Conservation (phyloP, 2,888 invertebrate genomes). For the Euclidia mi region DNA sequence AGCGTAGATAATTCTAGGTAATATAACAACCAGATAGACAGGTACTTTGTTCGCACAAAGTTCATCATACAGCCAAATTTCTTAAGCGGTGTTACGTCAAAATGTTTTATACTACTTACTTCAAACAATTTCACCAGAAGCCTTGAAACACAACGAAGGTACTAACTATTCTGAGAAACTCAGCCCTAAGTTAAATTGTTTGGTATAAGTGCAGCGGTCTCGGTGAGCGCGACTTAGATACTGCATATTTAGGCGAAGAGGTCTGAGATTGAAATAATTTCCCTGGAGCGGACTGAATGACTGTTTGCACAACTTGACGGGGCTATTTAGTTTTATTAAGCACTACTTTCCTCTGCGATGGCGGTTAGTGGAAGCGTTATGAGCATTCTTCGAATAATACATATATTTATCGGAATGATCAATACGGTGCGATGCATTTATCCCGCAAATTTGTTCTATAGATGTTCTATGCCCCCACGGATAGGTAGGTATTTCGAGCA, state of each 20-base stretch:
- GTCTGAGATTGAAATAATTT: conserved; percentile 48
- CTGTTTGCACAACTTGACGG: conserved; percentile 39
- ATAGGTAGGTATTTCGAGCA: too few species aligned
- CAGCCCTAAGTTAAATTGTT: conserved; percentile 12
- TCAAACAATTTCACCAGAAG: background rate
- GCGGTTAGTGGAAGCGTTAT: conserved; percentile 35
- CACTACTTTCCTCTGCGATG: conserved; percentile 16
- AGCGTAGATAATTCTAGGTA: too few species aligned
- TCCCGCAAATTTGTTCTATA: too few species aligned
- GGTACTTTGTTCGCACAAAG: too few species aligned
- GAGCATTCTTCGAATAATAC: conserved; percentile 21
- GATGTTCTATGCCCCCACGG: too few species aligned
- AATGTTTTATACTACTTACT: background rate
- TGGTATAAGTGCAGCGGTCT: conserved; percentile 30
- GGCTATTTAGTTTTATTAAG: conserved; percentile 48
- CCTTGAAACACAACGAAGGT: conserved; percentile 2
- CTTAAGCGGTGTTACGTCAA: too few species aligned
- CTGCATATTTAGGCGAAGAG: conserved; percentile 39
- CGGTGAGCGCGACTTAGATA: conserved; percentile 31
- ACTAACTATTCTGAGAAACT: conserved; percentile 11
- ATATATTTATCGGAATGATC: too few species aligned
- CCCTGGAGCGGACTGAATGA: conserved; percentile 28
- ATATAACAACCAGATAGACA: too few species aligned
- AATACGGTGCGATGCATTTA: too few species aligned
- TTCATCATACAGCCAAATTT: too few species aligned